Evolutionary conservation across 2,113 vertebrate genomes (phyloP).

Genomic region (Lonchura striata): DNA sequence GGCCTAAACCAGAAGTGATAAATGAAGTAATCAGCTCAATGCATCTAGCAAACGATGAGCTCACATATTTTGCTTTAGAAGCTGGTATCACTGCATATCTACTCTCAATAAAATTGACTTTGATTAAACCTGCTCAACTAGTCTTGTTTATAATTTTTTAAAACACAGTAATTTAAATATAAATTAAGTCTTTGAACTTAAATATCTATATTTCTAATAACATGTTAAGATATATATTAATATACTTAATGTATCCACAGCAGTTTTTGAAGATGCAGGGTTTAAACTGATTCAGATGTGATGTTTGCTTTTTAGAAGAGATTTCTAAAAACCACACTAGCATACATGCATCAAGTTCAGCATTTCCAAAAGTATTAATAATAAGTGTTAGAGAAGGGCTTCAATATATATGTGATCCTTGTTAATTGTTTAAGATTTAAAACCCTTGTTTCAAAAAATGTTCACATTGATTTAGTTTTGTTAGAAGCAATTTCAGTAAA

Average conservation of each 20-base stretch:
- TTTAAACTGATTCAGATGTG: background rate
- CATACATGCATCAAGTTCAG: background rate
- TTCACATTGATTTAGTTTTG: background rate
- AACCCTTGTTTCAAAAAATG: background rate
- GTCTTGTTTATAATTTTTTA: background rate
- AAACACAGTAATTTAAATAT: background rate
- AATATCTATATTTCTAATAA: background rate
- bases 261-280: background rate
- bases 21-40: background rate
- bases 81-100: background rate
- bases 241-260: background rate
- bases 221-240: background rate
- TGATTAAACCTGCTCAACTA: conserved; percentile 25
- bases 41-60: background rate
- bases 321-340: background rate
- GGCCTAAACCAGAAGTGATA: background rate
- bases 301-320: background rate
- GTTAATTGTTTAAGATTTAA: background rate
- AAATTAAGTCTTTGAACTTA: conserved; percentile 17
- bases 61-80: background rate
- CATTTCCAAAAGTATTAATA: background rate
- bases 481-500: background rate
- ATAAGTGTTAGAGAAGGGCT: background rate
- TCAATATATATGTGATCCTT: background rate
- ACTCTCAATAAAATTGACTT: background rate